These are phyloP conservation scores for Nephrotoma appendiculata DNA, from an alignment of 2,888 invertebrate species.

Conservation along the genomic window DNA sequence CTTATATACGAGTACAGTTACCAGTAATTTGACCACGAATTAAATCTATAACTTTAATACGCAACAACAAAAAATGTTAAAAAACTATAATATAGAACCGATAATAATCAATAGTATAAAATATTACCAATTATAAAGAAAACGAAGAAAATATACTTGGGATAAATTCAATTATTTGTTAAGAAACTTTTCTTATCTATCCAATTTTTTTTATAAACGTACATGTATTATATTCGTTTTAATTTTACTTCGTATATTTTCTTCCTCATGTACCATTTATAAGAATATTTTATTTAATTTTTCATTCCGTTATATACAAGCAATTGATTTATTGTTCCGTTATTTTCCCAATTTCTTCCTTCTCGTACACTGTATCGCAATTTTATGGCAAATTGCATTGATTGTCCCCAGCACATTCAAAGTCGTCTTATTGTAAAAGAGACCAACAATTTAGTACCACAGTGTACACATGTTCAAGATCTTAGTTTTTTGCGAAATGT, in stretches of 20 bases:
- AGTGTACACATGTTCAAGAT: background rate
- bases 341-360: background rate
- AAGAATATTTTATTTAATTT: background rate
- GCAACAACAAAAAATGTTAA: background rate
- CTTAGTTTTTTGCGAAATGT: background rate
- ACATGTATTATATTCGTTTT: background rate
- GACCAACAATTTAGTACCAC: background rate
- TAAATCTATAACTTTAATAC: background rate
- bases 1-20: background rate
- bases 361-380: background rate
- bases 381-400: background rate
- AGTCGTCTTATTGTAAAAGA: background rate
- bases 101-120: background rate
- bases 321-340: background rate
- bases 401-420: too few species aligned
- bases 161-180: background rate
- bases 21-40: background rate
- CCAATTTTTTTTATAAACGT: background rate
- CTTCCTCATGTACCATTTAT: background rate
- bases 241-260: background rate
- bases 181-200: background rate
- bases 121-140: background rate
- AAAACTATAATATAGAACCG: background rate
- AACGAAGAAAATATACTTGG: background rate
- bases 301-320: background rate